Conservation (phyloP, 2,797 vertebrate species). For the Smutsia gigantea region DNA sequence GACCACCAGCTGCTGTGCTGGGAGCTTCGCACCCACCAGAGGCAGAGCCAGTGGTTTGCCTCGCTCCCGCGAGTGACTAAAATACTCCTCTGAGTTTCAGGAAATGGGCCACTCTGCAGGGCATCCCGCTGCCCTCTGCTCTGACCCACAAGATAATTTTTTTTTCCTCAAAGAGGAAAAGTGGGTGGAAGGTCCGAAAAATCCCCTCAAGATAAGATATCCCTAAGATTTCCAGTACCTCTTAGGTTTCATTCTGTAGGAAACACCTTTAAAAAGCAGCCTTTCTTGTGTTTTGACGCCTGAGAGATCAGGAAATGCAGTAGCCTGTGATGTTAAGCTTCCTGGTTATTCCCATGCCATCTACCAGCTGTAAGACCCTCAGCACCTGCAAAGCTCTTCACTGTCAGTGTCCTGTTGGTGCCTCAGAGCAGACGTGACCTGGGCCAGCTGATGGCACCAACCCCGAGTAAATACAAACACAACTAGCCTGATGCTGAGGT, state of each 20-base stretch:
- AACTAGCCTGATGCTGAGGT: background rate
- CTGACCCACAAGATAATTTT: background rate
- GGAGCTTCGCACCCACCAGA: accelerated
- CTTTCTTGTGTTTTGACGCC: constrained; percentile 19
- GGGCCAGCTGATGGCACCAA: too few species aligned
- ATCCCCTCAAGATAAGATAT: background rate
- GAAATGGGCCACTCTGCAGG: background rate
- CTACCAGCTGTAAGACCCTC: background rate
- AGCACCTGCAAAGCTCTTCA: background rate
- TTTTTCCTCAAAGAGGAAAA: background rate
- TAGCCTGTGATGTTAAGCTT: background rate
- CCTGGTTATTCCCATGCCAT: background rate
- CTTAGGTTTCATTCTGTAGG: constrained; percentile 40
- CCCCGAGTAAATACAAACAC: background rate
- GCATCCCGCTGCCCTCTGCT: too few species aligned
- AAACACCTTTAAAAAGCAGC: background rate
- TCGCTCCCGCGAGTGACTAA: background rate
- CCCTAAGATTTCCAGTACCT: constrained; percentile 3
- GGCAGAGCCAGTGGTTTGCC: background rate
- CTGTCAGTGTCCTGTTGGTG: background rate
- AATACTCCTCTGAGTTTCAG: background rate
- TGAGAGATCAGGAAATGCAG: background rate
- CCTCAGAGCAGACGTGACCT: background rate
- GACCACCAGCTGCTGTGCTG: background rate
- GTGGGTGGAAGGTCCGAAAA: background rate